Percentiles rank a stretch among this genome's conserved stretches.
These are phyloP conservation scores for Natrix natrix DNA, from an alignment of 2,797 vertebrate genomes.

Conservation along the genomic window DNA sequence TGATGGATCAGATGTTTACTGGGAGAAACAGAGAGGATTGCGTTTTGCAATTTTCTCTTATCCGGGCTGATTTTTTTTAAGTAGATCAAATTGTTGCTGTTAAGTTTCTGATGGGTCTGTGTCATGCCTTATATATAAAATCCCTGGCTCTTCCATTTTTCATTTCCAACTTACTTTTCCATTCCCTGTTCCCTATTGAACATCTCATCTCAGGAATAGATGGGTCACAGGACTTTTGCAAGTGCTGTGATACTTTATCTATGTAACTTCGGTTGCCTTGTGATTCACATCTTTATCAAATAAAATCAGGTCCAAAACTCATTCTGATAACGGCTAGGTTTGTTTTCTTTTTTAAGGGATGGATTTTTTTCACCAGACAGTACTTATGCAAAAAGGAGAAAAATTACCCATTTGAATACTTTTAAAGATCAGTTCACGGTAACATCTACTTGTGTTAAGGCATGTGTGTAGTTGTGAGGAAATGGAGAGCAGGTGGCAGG, in stretches of 20 bases:
- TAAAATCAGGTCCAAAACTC: conserved; percentile 20
- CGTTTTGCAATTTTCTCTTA: background rate
- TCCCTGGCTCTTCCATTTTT: conserved; percentile 31
- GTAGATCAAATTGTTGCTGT: background rate
- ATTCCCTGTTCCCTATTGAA: conserved; percentile 60
- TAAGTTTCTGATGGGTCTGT: background rate
- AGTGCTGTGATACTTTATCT: conserved; percentile 45
- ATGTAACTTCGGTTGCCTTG: conserved; percentile 52
- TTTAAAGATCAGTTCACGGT: background rate
- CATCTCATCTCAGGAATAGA: conserved; percentile 37
- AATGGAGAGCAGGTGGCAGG: background rate
- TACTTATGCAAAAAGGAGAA: background rate
- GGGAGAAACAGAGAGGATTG: background rate
- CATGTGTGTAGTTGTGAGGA: background rate
- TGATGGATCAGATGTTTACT: background rate
- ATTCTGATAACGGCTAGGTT: background rate
- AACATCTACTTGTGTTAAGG: background rate
- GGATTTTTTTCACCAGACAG: background rate
- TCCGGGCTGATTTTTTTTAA: background rate
- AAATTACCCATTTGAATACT: background rate
- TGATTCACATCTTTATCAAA: conserved; percentile 65
- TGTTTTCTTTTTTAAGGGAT: background rate
- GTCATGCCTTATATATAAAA: conserved; percentile 4
- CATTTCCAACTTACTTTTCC: conserved; percentile 36
- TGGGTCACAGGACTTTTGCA: conserved; percentile 46